A percentile compares a stretch with the other conserved stretches of the same genome.
phyloP scores from a whole-genome alignment of 2,113 vertebrate genomes.

The Pandion haliaetus region DNA sequence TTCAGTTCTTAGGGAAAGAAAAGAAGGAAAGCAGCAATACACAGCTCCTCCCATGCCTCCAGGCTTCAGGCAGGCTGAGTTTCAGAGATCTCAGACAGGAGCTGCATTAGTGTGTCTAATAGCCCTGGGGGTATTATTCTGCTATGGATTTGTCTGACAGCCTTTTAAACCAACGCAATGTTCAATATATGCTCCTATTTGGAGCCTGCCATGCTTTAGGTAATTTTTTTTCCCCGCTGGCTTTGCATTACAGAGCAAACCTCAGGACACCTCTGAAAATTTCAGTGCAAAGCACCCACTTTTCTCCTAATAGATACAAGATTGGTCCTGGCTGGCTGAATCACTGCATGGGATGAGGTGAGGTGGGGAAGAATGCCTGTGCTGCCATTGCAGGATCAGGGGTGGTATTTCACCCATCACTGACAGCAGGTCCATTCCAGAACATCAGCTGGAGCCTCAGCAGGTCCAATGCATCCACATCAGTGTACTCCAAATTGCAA shows the following conservation, averaged over 20 bases:
- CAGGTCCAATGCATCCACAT: neutral
- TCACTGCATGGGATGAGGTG: accelerated
- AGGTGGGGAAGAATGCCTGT: too few species aligned
- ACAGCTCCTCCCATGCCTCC: accelerated
- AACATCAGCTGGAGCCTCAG: neutral
- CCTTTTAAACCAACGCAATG: neutral
- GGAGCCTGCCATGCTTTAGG: neutral
- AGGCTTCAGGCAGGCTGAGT: neutral
- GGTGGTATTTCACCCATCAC: neutral
- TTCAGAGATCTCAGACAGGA: neutral
- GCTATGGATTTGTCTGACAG: neutral
- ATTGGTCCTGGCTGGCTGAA: neutral
- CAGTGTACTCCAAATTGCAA: neutral
- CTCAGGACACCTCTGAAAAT: neutral
- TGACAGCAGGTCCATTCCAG: neutral
- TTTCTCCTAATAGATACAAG: neutral
- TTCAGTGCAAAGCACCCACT: neutral
- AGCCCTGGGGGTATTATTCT: neutral
- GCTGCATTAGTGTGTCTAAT: neutral
- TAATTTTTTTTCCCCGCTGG: neutral
- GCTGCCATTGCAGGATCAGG: neutral
- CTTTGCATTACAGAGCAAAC: neutral
- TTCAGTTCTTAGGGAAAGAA: neutral
- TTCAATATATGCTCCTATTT: neutral
- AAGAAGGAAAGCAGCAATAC: neutral